phyloP scores from a whole-genome alignment of 2,797 vertebrate genomes.

The Spinibarbus caldwelli region DNA sequence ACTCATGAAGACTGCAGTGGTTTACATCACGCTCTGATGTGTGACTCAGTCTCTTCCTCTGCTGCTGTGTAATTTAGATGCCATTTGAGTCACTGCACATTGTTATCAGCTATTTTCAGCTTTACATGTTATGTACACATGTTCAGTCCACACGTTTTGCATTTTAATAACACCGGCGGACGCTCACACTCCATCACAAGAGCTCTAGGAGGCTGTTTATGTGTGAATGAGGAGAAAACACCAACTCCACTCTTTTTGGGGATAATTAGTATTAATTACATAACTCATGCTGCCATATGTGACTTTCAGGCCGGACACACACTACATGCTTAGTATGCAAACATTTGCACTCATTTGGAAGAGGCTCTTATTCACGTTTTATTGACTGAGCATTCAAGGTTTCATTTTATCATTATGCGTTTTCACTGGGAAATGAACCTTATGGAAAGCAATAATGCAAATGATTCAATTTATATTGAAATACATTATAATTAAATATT shows the following conservation, averaged over 20 bases:
- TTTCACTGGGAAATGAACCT: not conserved
- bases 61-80: conserved; percentile 56
- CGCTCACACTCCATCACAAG: not conserved
- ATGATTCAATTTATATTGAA: not conserved
- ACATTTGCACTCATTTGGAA: not conserved
- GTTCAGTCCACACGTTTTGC: conserved; percentile 31
- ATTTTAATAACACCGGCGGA: conserved; percentile 52
- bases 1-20: no score
- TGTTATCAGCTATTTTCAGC: conserved; percentile 51
- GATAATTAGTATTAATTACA: not conserved
- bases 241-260: not conserved
- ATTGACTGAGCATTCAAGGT: not conserved
- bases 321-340: not conserved
- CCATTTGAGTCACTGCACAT: conserved; percentile 28
- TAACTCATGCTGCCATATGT: not conserved
- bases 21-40: not conserved
- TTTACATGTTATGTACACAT: conserved; percentile 43
- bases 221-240: not conserved
- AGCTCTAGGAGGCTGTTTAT: not conserved
- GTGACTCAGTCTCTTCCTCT: conserved; percentile 34
- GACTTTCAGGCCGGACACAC: not conserved
- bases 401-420: not conserved
- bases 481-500: no score
- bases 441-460: not conserved
- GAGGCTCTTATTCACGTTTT: not conserved